Base-by-base conservation (phyloP, 2,888 invertebrate species). In the Schizotus pectinicornis region DNA sequence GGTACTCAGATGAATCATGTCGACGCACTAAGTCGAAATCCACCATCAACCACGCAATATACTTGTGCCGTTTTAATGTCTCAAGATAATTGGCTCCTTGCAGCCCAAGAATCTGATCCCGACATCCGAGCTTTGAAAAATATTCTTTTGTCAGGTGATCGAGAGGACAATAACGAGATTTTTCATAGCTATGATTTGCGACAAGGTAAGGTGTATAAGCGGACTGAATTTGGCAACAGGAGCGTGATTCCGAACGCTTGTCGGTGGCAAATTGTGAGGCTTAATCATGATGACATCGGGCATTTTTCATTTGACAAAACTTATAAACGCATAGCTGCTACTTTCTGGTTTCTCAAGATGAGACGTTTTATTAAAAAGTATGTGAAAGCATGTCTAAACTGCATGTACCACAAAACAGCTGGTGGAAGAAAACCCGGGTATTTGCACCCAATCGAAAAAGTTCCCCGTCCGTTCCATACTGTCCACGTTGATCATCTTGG, bases 221-320 rank as follows among this genome's bases (percentile, higher is more conserved):
- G 59, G 62, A 45, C 57, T 31, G 2, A 35, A 43, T n/a, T n/a
- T 31, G 59, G 52, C 8, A 14, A 14, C 5, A 36, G 52, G 31
- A 50, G 48, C 43, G 50, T 67, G 31, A 43, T 72, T 7, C 71
- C 70, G 7, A 61, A 64, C 39, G 33, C 31, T 11, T 62, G 57
- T 1, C 52, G 66, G 8, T 71, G 65, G 69, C 63, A 68, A 47
- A 57, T 71, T 11, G 54, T 64, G 2, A 35, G 55, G 49, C 9
- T 42, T 6, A 60, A 63, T 36, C 69, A 73, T 45, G 69, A 73
- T 49, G 64, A 69, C 5, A 56, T 67, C 9, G 72, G 72, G 7
- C 74, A 74, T 54, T 73, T 70, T 53, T 59, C 63, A 0, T 35
- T 67, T 0, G 69, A 70, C 9, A 69, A 69, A 36, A 70, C 70